Conservation (phyloP, 2,797 vertebrate species). For the Choloepus didactylus region DNA sequence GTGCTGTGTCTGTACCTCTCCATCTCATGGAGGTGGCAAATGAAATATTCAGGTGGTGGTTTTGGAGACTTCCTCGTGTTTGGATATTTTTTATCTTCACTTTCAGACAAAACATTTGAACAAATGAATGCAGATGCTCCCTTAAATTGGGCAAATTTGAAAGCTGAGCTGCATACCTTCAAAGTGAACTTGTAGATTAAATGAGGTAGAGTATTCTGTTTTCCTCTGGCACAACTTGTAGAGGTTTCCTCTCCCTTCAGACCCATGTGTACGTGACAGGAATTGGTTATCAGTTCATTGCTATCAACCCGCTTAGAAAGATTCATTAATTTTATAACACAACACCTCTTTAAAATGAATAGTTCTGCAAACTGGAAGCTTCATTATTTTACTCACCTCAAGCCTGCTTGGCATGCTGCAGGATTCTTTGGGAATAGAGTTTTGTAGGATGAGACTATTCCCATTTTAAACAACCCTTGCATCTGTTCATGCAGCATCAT, state of each 20-base stretch:
- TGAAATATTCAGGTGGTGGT: constrained; percentile 66
- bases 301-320: constrained; percentile 76
- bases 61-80: constrained; percentile 64
- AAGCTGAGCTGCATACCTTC: constrained; percentile 64
- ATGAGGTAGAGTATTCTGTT: constrained; percentile 71
- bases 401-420: constrained; percentile 56
- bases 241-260: constrained; percentile 71
- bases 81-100: constrained; percentile 65
- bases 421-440: constrained; percentile 73
- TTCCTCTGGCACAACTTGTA: constrained; percentile 67
- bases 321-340: constrained; percentile 83
- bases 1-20: background rate
- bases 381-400: constrained; percentile 60
- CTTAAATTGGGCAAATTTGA: constrained; percentile 70
- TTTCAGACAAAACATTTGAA: constrained; percentile 72
- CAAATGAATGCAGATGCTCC: constrained; percentile 71
- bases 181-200: constrained; percentile 74
- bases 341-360: constrained; percentile 72
- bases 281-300: constrained; percentile 73
- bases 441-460: constrained; percentile 59
- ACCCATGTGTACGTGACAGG: constrained; percentile 67
- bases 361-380: constrained; percentile 63
- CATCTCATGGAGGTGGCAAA: background rate
- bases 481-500: constrained; percentile 64
- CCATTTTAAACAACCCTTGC: constrained; percentile 71